Base-by-base conservation (phyloP, 2,113 vertebrate genomes). In the Tichodroma muraria region DNA sequence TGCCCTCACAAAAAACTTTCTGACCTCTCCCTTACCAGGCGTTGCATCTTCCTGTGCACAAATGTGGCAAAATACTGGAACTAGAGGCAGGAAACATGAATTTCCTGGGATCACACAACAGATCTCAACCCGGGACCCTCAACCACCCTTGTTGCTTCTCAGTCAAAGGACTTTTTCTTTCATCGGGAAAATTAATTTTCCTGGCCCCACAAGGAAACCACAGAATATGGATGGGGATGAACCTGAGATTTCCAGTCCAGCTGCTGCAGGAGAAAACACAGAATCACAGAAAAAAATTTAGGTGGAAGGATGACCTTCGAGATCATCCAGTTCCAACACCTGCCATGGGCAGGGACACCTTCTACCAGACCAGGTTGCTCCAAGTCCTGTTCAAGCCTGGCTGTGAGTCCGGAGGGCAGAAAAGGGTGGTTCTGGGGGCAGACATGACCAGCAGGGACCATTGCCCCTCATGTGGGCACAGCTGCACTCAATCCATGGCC, bases 291-390 rank as follows among this genome's bases (percentile, higher is more conserved):
- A 52, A 15, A n/a, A 16, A 30, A 6, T 65, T 72, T 11, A 3
- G 15, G 40, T 45, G n/a, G 45, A 45, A 66, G 9, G 10, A n/a
- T n/a, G 8, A 59, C 8, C 10, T 45, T 59, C 38, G 53, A 10
- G 20, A 22, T 19, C 50, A 65, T 45, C 24, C 4, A 27, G 6
- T 31, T 84, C 33, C 50, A 45, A 1, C 0, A 2, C 14, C 15
- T 35, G 30, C 7, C 6, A 5, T 20, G 30, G 30, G 25, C 25
- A 54, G 10, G 38, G 45, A 5, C 7, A 10, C 0, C 2, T 47
- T 47, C 25, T 17, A 10, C n/a, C 11, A 35, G 7, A 15, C 8
- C 25, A 37, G 13, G 47, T 3, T 33, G 5, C 31, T 47, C 22
- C 24, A 65, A 40, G 18, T 13, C n/a, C 38, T 11, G 5, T 37